Base-by-base conservation (phyloP, 2,888 invertebrate species). In the Hirtodrosophila histrioides region DNA sequence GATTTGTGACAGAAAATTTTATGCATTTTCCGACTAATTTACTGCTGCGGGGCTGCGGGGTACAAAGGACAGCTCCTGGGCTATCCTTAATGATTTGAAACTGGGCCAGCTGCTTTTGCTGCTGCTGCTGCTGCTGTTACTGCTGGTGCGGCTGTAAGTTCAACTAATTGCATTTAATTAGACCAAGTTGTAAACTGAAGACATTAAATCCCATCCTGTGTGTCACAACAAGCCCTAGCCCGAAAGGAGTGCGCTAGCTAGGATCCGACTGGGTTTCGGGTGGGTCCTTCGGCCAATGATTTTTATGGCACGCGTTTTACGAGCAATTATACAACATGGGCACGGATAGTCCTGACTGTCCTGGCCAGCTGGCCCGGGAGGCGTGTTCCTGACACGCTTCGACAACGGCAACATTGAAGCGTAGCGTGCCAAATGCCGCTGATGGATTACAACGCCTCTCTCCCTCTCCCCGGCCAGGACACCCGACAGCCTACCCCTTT, bases 331-430 rank as follows among this genome's bases (percentile, higher is more conserved):
- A 68, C 55, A 55, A 44, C 62, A 44, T 43, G 55, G 35, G 56
- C 64, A 65, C 45, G 40, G 56, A 36, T 24, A 62, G 46, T 49
- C 24, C 35, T 37, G 35, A 3, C 17, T 17, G 17, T 17, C 17
- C 17, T 17, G 31, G 51, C n/a, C 73, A 64, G 63, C 73, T 83
- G 84, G 57, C 41, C 48, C 61, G 60, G 88, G 62, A 79, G 84
- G 88, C 84, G 88, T 83, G 68, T 56, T 70, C 46, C 50, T 75
- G 82, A 77, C 79, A 87, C 88, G 87, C 87, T 88, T 81, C 84
- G 68, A 57, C 73, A 68, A 69, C 66, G 60, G 54, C 63, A 69
- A 70, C 70, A 72, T 67, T 55, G 60, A 71, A 71, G 69, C 75
- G 46, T 44, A 79, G 82, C 87, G 67, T 82, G 55, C 57, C 83